Percentiles rank a stretch among this genome's conserved stretches.
These are phyloP conservation scores for Clitarchus hookeri DNA, from an alignment of 2,888 invertebrate species.

Conservation along the genomic window DNA sequence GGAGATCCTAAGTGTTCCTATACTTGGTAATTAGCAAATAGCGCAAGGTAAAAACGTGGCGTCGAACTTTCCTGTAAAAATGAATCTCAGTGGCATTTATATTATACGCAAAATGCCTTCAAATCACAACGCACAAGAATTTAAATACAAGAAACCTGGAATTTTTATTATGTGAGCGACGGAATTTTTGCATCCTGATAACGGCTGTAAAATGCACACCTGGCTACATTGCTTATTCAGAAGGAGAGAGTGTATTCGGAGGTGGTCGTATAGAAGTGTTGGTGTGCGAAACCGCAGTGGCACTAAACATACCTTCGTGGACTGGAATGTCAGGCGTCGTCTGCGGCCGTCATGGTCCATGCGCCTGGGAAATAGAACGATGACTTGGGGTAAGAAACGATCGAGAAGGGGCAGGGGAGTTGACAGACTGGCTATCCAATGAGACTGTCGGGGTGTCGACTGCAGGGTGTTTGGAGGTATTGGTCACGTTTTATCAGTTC, in stretches of 20 bases:
- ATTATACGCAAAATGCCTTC: too few relatives aligned
- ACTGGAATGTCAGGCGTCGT: conserved; percentile 11
- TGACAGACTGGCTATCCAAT: not conserved
- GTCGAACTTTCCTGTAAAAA: too few relatives aligned
- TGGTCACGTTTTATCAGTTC: not conserved
- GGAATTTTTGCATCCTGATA: too few relatives aligned
- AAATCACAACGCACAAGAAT: too few relatives aligned
- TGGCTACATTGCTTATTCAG: too few relatives aligned
- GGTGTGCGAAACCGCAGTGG: not conserved
- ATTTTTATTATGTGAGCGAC: too few relatives aligned
- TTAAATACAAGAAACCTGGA: too few relatives aligned
- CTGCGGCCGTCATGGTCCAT: not conserved
- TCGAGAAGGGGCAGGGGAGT: not conserved
- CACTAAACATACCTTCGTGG: not conserved
- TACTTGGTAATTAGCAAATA: too few relatives aligned
- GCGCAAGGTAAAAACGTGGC: too few relatives aligned
- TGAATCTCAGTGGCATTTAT: too few relatives aligned
- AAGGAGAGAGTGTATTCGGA: not conserved
- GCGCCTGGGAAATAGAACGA: conserved; percentile 10
- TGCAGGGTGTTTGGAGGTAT: not conserved
- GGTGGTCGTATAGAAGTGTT: not conserved
- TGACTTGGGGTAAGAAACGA: not conserved
- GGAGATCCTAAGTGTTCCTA: too few relatives aligned
- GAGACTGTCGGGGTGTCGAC: not conserved
- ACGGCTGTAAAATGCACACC: too few relatives aligned